Conservation (phyloP, 2,797 vertebrate genomes). For the Toxotes lorentzi region DNA sequence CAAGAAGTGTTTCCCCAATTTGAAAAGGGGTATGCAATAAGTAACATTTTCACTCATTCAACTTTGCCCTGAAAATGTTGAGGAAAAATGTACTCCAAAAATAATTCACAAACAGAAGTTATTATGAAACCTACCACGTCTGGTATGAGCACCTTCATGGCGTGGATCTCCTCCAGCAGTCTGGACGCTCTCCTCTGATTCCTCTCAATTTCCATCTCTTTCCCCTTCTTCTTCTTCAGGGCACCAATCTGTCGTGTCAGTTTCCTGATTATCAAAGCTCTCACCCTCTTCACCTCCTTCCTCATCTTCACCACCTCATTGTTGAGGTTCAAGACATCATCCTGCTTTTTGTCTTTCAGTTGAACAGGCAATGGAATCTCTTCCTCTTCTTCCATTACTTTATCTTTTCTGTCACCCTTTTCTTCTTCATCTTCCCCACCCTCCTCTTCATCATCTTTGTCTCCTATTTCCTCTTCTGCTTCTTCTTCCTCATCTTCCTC, state of each 20-base stretch:
- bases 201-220: conserved; percentile 86
- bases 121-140: conserved; percentile 80
- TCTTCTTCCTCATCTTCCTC: conserved; percentile 20
- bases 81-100: not conserved
- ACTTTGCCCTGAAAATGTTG: not conserved
- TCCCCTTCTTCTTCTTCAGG: conserved; percentile 93
- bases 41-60: not conserved
- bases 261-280: conserved; percentile 90
- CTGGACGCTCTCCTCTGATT: conserved; percentile 90
- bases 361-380: not conserved
- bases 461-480: conserved; percentile 56
- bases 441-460: conserved; percentile 14
- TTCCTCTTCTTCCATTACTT: conserved; percentile 24
- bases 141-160: conserved; percentile 88
- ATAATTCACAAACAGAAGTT: not conserved
- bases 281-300: conserved; percentile 93
- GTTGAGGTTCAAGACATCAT: conserved; percentile 80
- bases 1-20: not conserved
- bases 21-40: not conserved
- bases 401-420: conserved; percentile 78
- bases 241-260: conserved; percentile 88
- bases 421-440: conserved; percentile 85
- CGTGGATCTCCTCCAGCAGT: conserved; percentile 92
- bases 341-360: conserved; percentile 55
- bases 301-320: conserved; percentile 96